Evolutionary conservation across 2,113 vertebrate genomes (phyloP).

Genomic region (Eleginops maclovinus): DNA sequence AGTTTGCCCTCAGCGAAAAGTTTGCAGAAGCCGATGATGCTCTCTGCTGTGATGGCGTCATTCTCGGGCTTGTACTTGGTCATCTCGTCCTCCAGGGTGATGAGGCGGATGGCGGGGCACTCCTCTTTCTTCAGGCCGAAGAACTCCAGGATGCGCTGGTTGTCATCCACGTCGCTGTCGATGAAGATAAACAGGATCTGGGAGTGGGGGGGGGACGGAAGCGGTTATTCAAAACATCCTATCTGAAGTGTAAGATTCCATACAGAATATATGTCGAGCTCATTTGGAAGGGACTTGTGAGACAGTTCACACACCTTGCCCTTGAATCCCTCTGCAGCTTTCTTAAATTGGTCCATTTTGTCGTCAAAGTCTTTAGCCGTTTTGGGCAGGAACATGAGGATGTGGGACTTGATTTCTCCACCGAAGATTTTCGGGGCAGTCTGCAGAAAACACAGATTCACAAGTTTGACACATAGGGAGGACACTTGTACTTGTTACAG

Average conservation of each 20-base stretch:
- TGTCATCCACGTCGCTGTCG: slow-evolving; percentile 94
- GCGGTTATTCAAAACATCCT: background rate
- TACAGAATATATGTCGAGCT: background rate
- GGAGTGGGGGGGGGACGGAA: background rate
- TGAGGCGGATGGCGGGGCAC: slow-evolving; percentile 95
- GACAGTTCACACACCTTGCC: slow-evolving; percentile 87
- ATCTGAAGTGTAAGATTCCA: background rate
- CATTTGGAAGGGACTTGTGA: background rate
- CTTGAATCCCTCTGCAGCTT: slow-evolving; percentile 91
- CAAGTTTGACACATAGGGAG: background rate
- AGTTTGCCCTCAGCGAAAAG: slow-evolving; percentile 93
- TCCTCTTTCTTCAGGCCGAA: slow-evolving; percentile 98
- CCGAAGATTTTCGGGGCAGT: slow-evolving; percentile 99
- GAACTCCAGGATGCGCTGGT: slow-evolving; percentile 98
- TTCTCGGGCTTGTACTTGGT: slow-evolving; percentile 96
- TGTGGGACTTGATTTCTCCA: slow-evolving; percentile 99
- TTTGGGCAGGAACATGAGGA: slow-evolving; percentile 95
- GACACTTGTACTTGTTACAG: background rate
- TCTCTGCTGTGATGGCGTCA: slow-evolving; percentile 88
- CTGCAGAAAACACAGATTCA: slow-evolving; percentile 73
- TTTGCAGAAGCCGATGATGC: slow-evolving; percentile 90
- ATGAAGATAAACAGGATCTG: slow-evolving; percentile 99
- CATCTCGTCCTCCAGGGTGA: slow-evolving; percentile 99
- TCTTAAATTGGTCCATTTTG: slow-evolving; percentile 94
- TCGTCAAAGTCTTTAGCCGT: slow-evolving; percentile 87